Evolutionary conservation across 2,113 vertebrate genomes (phyloP), one percentile per base, ranked within the genome.

Genomic region (Melospiza melodia): DNA sequence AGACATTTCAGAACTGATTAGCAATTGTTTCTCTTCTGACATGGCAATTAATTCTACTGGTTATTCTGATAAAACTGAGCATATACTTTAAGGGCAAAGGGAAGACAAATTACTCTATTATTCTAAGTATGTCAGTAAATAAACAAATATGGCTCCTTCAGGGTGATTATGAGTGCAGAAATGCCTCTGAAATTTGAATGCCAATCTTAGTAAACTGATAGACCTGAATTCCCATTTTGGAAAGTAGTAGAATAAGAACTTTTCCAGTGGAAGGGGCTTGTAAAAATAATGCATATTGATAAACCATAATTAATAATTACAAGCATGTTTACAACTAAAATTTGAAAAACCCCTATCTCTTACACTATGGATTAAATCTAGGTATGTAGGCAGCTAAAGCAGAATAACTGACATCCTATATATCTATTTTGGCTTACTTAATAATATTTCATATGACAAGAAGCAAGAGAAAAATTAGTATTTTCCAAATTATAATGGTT

Each of bases 201-300:
- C 1, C 15, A 35, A 51, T 82, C 33, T 67, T 75, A 71, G 17
- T 10, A 79, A 79, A 31, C 4, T 13, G 11, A 15, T 62, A 15
- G 30, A 94, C 7, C 2, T 61, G 18, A 76, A 73, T 46, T 86
- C 9, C 44, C 5, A 46, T 75, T 79, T 79, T 35, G 15, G 33
- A 72, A n/a, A 85, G n/a, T 54, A 71, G 58, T 0, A 2, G 27
- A 74, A 44, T 44, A 82, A 74, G 16, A 23, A 25, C 22, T 30
- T 78, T 3, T 35, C 75, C 4, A 2, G 5, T 74, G 6, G 12
- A 76, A 92, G 25, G 0, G 2, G 1, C 1, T 75, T 68, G 25
- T 43, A 72, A 75, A 78, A 79, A 54, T n/a, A 20, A 6, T 7
- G 1, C 4, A 15, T 51, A 12, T 31, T 68, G 13, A 28, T 48